phyloP scores from a whole-genome alignment of 2,113 vertebrate genomes.

The Chloebia gouldiae region DNA sequence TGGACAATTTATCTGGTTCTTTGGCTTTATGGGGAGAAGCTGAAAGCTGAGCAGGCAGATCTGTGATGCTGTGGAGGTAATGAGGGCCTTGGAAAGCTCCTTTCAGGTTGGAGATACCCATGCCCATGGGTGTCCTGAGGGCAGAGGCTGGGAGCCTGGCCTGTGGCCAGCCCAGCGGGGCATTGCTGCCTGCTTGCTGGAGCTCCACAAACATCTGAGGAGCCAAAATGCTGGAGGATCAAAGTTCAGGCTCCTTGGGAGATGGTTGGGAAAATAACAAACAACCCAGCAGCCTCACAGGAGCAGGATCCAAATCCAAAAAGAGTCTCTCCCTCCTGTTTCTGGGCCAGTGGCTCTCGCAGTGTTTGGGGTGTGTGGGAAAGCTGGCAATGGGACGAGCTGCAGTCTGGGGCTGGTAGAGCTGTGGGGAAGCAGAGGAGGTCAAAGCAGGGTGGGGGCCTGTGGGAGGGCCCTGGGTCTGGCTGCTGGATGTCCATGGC shows the following conservation, averaged over 20 bases:
- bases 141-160: not conserved
- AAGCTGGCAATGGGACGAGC: not conserved
- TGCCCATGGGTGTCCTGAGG: not conserved
- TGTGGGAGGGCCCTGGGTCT: not conserved
- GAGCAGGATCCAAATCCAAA: not conserved
- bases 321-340: not conserved
- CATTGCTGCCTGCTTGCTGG: not conserved
- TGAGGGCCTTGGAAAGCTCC: fast-evolving
- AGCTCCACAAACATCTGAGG: not conserved
- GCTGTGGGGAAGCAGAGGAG: not conserved
- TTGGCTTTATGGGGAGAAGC: not conserved
- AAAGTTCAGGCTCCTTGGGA: conserved; percentile 12
- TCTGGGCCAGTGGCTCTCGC: not conserved
- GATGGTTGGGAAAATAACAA: not conserved
- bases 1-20: not conserved
- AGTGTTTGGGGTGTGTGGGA: not conserved
- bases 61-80: not conserved
- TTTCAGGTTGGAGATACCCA: not conserved
- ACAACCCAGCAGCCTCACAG: not conserved
- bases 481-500: not conserved
- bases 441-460: not conserved
- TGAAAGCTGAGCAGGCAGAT: not conserved
- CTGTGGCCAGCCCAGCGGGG: not conserved
- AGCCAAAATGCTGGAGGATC: not conserved
- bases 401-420: fast-evolving